phyloP scores from a whole-genome alignment of 2,113 vertebrate species.

The Ceyx melanurus region DNA sequence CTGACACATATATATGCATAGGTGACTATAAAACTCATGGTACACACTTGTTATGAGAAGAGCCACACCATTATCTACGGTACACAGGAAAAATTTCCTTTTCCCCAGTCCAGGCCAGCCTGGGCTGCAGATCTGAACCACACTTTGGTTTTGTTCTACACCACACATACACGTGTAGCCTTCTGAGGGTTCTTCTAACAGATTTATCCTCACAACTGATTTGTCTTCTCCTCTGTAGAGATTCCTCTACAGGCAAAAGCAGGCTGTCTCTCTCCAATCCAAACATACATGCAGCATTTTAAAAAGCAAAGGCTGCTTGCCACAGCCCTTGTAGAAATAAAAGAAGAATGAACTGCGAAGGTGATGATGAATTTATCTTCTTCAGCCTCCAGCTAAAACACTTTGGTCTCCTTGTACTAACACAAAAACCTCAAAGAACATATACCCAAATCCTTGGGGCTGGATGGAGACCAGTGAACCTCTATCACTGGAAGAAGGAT shows the following conservation, averaged over 20 bases:
- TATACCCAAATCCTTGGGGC: not conserved
- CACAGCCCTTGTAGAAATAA: not conserved
- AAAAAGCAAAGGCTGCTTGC: not conserved
- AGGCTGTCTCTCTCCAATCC: not conserved
- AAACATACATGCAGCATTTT: not conserved
- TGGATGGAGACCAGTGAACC: not conserved
- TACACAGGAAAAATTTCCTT: not conserved
- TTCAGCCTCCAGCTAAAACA: not conserved
- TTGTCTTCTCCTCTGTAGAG: not conserved
- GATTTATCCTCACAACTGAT: not conserved
- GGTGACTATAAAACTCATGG: not conserved
- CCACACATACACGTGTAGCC: accelerated
- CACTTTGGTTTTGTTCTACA: not conserved
- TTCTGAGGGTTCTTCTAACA: not conserved
- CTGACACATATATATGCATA: not conserved
- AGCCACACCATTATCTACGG: not conserved
- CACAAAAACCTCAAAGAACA: not conserved
- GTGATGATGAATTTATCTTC: not conserved
- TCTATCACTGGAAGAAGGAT: not conserved
- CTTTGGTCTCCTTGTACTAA: not conserved
- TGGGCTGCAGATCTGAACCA: not conserved
- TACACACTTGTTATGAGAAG: not conserved
- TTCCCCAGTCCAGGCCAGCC: not conserved
- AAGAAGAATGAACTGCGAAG: not conserved
- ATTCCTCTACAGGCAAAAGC: not conserved